Evolutionary conservation across 2,113 vertebrate species (phyloP), one percentile per base, ranked within the genome.

Genomic region (Xenopus borealis): DNA sequence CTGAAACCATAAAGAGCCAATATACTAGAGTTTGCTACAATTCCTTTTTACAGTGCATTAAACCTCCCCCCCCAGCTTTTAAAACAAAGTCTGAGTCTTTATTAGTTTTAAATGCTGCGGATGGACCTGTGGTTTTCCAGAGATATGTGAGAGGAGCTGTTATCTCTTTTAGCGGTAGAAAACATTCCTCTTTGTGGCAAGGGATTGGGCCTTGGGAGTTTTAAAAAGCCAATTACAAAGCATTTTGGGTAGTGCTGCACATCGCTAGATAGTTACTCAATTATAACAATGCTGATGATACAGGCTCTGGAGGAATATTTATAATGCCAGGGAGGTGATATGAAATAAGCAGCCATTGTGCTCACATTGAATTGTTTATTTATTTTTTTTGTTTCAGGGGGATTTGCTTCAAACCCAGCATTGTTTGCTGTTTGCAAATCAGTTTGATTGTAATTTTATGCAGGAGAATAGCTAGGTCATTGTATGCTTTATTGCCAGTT

Each of bases 221-320:
- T 77, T 77, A 77, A 77, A 77, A 77, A 77, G 74, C 67, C 74
- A 77, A 77, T 77, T 77, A 77, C 74, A 70, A 77, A 77, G 74
- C 74, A 77, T 77, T 67, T 70, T 64, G 66, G 74, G 74, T 77
- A 77, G 50, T 70, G 45, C 74, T 77, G 74, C 67, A 77, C 66
- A 77, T 63, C 18, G 67, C 66, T 70, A 77, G 74, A 77, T 77
- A 77, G 67, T 77, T 77, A 77, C 67, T 77, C 74, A 77, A 77
- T 77, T 77, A 77, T 77, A 77, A 77, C 74, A 77, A 64, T 77
- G 74, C 74, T 77, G 74, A 77, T 77, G 74, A 77, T 77, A 77
- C 66, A 70, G 67, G 47, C 74, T 77, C 74, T 46, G 33, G 70
- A 70, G 74, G 46, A 77, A 70, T 77, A 70, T 77, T 77, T 70